Conservation (phyloP, 1,140 invertebrate genomes). For the Plutomurus gul region DNA sequence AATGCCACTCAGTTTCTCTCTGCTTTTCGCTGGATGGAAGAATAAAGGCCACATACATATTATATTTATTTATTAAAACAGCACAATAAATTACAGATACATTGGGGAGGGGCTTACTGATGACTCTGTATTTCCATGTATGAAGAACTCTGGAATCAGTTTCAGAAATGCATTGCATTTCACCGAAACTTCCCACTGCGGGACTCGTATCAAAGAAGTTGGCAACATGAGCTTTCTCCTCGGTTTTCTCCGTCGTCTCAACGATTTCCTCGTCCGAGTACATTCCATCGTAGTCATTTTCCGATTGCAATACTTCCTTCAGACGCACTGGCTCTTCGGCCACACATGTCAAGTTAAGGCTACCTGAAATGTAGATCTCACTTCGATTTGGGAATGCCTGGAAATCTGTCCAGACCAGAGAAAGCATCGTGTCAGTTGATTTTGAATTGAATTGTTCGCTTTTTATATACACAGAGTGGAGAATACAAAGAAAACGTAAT, state of each 20-base stretch:
- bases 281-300: constrained; percentile 23
- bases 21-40: neutral
- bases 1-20: constrained; percentile 38
- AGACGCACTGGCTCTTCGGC: constrained; percentile 41
- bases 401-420: neutral
- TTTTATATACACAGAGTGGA: neutral
- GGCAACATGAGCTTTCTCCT: constrained; percentile 35
- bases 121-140: constrained; percentile 43
- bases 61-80: no score
- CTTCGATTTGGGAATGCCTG: constrained; percentile 17
- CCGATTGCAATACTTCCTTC: constrained; percentile 8
- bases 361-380: constrained; percentile 11
- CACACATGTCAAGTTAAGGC: constrained; percentile 44
- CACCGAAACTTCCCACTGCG: constrained; percentile 14
- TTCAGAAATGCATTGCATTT: constrained; percentile 44
- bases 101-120: constrained; percentile 28
- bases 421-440: neutral
- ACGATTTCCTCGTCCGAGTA: constrained; percentile 35
- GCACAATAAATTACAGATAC: neutral
- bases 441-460: neutral
- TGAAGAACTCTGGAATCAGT: constrained; percentile 36
- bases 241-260: constrained; percentile 37
- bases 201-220: constrained; percentile 41
- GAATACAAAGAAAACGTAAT: neutral
- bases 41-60: no score